Evolutionary conservation across 2,797 vertebrate genomes (phyloP), one percentile per base, ranked within the genome.

Genomic region (Miichthys miiuy): DNA sequence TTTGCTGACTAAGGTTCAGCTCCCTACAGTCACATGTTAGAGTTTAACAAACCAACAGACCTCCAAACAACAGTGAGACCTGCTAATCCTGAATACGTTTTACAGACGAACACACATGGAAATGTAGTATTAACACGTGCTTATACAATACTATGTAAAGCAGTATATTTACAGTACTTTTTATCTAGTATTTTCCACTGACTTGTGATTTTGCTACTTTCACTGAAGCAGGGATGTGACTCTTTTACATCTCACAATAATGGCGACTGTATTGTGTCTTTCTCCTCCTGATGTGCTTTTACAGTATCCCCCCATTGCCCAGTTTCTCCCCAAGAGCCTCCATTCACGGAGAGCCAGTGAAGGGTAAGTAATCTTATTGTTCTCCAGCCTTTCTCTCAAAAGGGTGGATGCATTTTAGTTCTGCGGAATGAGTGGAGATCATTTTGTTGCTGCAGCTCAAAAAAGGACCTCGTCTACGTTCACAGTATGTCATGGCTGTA

Each of bases 291-390:
- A 8, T 72, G 51, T 20, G 20, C 41, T 72, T 78, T 84, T 83
- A 88, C 86, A 72, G 82, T 87, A 79, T 34, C 44, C 67, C 23
- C 61, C 67, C 63, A 21, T 7, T 41, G 23, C 66, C 56, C 63
- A 52, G 52, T 55, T 77, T 77, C 83, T 86, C 56, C 71, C 55
- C 11, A 47, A 60, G 48, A 69, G 74, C 56, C 63, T 54, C 69
- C 74, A 77, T 74, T 80, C 72, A 84, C 44, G 68, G 55, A 30
- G 69, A 74, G 0, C 71, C 83, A 82, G 52, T 83, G 89, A 72
- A 89, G 90, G 58, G 79, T 65, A 44, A 90, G 52, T 90, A 87
- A 92, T 81, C 63, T 67, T 23, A 89, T 92, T 93, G 91, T 92
- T 92, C 83, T 78, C 75, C 61, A 21, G 70, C 21, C 60, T 83